Evolutionary conservation across 2,113 vertebrate species (phyloP).

Genomic region (Forbesichthys agassizii): DNA sequence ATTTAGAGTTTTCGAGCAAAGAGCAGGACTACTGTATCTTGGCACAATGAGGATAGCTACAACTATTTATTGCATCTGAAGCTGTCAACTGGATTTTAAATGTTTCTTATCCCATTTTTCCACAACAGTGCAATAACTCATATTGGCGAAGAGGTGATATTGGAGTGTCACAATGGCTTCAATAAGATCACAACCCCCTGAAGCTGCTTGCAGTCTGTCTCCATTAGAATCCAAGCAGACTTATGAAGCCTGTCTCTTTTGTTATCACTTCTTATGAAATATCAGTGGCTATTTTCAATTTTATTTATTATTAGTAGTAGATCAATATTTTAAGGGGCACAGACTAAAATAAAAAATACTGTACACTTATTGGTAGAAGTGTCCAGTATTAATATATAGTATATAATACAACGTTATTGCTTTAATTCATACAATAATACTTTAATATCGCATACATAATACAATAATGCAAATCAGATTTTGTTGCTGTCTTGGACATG

Average conservation of each 20-base stretch:
- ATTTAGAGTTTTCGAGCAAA: constrained; percentile 21
- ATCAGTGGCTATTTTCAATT: constrained; percentile 59
- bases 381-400: too few species aligned
- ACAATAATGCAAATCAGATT: too few species aligned
- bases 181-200: constrained; percentile 73
- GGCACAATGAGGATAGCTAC: constrained; percentile 12
- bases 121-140: constrained; percentile 60
- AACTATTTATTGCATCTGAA: constrained; percentile 28
- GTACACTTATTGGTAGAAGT: too few species aligned
- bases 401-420: too few species aligned
- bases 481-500: too few species aligned
- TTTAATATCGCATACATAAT: too few species aligned
- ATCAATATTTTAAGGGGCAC: constrained; percentile 10
- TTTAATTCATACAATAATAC: too few species aligned
- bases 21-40: constrained; percentile 7
- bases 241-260: constrained; percentile 64
- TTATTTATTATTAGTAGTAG: constrained; percentile 58
- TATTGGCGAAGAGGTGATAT: constrained; percentile 66
- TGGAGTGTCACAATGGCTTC: constrained; percentile 68
- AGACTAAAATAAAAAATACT: background rate
- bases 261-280: constrained; percentile 66
- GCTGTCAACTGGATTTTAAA: constrained; percentile 50
- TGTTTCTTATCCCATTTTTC: constrained; percentile 45
- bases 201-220: constrained; percentile 75
- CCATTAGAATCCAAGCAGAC: constrained; percentile 71